Evolutionary conservation across 2,797 vertebrate genomes (phyloP).

Genomic region (Sitta carolinensis): DNA sequence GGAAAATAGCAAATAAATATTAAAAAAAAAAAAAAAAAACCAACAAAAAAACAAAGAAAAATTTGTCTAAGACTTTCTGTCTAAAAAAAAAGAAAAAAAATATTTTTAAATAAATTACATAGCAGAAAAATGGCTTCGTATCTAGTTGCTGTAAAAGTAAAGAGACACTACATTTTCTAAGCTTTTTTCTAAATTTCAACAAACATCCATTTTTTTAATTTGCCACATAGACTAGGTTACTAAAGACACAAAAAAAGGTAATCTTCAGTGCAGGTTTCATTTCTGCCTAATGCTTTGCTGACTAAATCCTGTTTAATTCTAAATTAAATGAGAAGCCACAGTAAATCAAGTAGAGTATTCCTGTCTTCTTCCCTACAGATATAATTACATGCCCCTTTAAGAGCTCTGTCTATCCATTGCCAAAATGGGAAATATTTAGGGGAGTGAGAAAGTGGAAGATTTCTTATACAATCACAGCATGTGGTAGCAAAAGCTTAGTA

Average conservation of each 20-base stretch:
- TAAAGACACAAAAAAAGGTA: neutral
- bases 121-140: neutral
- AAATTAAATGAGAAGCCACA: neutral
- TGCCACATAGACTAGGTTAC: neutral
- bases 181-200: neutral
- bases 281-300: neutral
- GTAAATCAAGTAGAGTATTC: neutral
- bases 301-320: neutral
- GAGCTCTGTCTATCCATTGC: neutral
- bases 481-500: neutral
- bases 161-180: neutral
- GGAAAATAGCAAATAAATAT: neutral
- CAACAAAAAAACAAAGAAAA: no score
- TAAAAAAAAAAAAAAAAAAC: neutral
- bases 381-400: conserved; percentile 5
- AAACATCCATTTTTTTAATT: neutral
- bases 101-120: neutral
- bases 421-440: neutral
- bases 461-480: neutral
- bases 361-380: neutral
- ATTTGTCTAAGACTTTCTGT: neutral
- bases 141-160: neutral
- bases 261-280: neutral
- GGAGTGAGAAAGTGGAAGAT: neutral
- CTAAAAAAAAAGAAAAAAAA: neutral